Evolutionary conservation across 1,140 invertebrate genomes (phyloP).

Genomic region (Drosophila serrata): DNA sequence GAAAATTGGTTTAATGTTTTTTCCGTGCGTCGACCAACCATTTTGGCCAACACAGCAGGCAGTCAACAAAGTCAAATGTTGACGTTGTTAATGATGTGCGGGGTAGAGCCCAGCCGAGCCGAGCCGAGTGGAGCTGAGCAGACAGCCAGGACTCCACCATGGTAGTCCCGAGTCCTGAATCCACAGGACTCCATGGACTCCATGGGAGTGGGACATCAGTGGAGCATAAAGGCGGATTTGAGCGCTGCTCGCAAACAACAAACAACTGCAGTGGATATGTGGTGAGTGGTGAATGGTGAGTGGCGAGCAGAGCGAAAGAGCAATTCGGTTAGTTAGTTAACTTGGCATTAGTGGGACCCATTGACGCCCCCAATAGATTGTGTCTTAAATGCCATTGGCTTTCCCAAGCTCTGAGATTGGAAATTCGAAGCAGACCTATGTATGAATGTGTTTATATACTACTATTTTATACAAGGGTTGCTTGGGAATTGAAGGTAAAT

Average conservation of each 20-base stretch:
- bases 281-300: neutral
- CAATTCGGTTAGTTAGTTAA: constrained; percentile 67
- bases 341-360: constrained; percentile 59
- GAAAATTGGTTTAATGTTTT: constrained; percentile 79
- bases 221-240: constrained; percentile 67
- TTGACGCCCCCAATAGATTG: constrained; percentile 36
- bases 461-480: constrained; percentile 13
- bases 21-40: constrained; percentile 56
- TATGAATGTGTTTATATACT: constrained; percentile 1
- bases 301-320: constrained; percentile 16
- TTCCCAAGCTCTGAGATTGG: constrained; percentile 29
- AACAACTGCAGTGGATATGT: constrained; percentile 8
- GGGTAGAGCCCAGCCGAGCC: constrained; percentile 17
- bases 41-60: constrained; percentile 65
- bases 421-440: constrained; percentile 15
- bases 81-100: constrained; percentile 80
- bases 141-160: constrained; percentile 4
- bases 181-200: constrained; percentile 15
- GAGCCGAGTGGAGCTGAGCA: neutral
- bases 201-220: neutral
- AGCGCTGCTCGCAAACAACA: constrained; percentile 44
- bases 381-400: constrained; percentile 38
- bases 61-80: constrained; percentile 81
- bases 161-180: constrained; percentile 9
- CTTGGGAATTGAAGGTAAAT: neutral